phyloP scores from a whole-genome alignment of 2,888 invertebrate genomes.

The Drosophila longiperda region DNA sequence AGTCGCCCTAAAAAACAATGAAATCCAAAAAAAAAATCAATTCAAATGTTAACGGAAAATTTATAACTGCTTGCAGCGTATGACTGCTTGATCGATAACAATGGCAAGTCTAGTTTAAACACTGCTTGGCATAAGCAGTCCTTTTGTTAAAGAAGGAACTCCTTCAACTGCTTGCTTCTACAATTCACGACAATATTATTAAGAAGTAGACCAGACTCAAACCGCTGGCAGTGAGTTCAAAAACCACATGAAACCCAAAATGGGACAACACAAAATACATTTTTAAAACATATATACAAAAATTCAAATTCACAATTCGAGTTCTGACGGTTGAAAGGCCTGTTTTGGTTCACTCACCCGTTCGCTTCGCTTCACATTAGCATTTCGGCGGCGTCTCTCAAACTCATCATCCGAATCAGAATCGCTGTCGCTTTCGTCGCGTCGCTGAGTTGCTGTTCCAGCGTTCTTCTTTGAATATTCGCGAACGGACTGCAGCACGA shows the following conservation, averaged over 20 bases:
- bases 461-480: slow-evolving; percentile 78
- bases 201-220: slow-evolving; percentile 10
- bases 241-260: slow-evolving; percentile 36
- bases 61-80: not conserved
- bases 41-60: not conserved
- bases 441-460: slow-evolving; percentile 62
- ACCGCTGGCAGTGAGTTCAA: slow-evolving; percentile 36
- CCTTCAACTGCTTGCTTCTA: not conserved
- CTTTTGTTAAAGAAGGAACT: not conserved
- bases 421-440: slow-evolving; percentile 86
- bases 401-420: slow-evolving; percentile 86
- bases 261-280: slow-evolving; percentile 23
- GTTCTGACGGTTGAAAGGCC: slow-evolving; percentile 3
- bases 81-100: not conserved
- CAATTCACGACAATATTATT: not conserved
- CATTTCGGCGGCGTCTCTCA: slow-evolving; percentile 71
- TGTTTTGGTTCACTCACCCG: slow-evolving; percentile 66
- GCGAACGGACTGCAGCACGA: slow-evolving; percentile 53
- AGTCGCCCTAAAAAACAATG: slow-evolving; percentile 78
- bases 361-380: slow-evolving; percentile 70
- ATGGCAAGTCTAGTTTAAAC: not conserved
- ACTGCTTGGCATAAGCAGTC: not conserved
- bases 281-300: slow-evolving; percentile 1
- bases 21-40: not conserved
- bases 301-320: slow-evolving; percentile 2